A percentile compares a stretch with the other conserved stretches of the same genome.
These are phyloP conservation scores for Xiphydria camelus DNA, from an alignment of 2,888 invertebrate species.

Conservation along the genomic window DNA sequence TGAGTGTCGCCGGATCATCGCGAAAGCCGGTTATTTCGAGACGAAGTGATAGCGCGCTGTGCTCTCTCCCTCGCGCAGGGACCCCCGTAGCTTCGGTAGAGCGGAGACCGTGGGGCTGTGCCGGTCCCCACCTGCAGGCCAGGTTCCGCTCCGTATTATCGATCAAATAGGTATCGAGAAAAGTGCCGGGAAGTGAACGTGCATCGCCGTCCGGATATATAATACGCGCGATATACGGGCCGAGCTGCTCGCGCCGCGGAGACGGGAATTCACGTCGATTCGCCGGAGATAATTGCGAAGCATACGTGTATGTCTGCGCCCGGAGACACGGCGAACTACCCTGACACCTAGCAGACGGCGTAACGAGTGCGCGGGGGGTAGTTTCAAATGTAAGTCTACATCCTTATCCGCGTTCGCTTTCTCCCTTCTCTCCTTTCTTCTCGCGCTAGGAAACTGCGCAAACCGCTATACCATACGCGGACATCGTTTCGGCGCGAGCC, in stretches of 20 bases:
- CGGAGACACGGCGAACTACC: constrained; percentile 42
- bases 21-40: too few relatives aligned
- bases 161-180: constrained; percentile 42
- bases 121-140: constrained; percentile 30
- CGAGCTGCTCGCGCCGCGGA: too few relatives aligned
- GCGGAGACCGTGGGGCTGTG: constrained; percentile 22
- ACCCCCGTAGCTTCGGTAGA: background rate
- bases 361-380: constrained; percentile 25
- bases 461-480: too few relatives aligned
- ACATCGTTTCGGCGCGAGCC: too few relatives aligned
- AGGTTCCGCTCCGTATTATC: constrained; percentile 36
- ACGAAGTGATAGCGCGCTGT: too few relatives aligned
- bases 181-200: constrained; percentile 19
- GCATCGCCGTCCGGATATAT: too few relatives aligned
- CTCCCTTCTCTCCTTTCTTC: background rate
- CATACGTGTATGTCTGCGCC: constrained; percentile 40
- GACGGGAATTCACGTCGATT: too few relatives aligned
- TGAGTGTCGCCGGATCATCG: background rate
- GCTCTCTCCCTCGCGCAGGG: background rate
- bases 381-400: constrained; percentile 30
- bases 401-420: too few relatives aligned
- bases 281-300: too few relatives aligned
- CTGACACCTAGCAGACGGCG: constrained; percentile 44
- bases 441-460: too few relatives aligned
- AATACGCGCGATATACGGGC: too few relatives aligned